Conservation (phyloP, 2,888 invertebrate species). For the Cosmia pyralina region DNA sequence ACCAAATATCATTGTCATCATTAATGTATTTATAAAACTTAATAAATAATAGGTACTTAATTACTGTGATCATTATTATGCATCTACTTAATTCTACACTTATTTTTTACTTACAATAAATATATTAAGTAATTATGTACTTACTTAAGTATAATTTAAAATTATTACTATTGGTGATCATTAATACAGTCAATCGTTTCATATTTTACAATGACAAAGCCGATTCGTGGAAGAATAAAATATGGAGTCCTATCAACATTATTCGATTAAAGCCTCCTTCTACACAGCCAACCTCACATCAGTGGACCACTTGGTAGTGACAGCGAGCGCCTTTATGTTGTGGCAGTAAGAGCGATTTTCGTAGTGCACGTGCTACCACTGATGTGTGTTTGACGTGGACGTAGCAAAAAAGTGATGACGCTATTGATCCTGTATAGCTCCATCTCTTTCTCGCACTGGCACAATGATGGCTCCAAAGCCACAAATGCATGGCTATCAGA, state of each 20-base stretch:
- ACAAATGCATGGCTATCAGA: not conserved
- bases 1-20: constrained; percentile 20
- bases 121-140: constrained; percentile 33
- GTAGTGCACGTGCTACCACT: not conserved
- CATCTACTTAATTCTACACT: constrained; percentile 24
- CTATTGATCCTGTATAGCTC: not conserved
- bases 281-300: not conserved
- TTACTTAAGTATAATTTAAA: constrained; percentile 6
- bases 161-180: constrained; percentile 36
- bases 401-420: not conserved
- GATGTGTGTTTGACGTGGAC: not conserved
- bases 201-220: constrained; percentile 7
- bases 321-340: not conserved
- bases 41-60: constrained; percentile 50
- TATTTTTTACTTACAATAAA: constrained; percentile 50
- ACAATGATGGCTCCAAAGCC: not conserved
- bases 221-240: constrained; percentile 1
- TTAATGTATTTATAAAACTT: constrained; percentile 57
- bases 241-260: not conserved
- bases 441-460: not conserved
- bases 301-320: not conserved
- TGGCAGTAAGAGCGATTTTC: not conserved
- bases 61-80: constrained; percentile 50
- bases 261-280: not conserved
- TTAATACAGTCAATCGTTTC: constrained; percentile 19